Conservation (phyloP, 2,797 vertebrate genomes). For the Arnoldichthys spilopterus region DNA sequence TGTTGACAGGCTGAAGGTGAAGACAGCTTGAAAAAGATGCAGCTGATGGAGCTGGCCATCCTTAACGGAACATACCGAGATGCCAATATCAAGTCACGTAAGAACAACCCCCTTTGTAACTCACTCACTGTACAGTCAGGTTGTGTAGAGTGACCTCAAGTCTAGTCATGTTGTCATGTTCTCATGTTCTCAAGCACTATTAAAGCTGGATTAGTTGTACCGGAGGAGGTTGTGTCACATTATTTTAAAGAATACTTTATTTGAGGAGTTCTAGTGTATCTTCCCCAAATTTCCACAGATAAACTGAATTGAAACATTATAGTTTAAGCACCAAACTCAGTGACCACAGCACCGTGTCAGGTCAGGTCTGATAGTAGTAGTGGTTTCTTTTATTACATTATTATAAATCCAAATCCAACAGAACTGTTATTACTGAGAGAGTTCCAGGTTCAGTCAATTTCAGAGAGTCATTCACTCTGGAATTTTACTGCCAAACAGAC, state of each 20-base stretch:
- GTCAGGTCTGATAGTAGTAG: neutral
- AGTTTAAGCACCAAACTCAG: neutral
- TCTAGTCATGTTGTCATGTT: constrained; percentile 28
- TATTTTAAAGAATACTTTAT: neutral
- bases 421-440: neutral
- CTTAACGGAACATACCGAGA: constrained; percentile 99
- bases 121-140: neutral
- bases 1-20: constrained; percentile 91
- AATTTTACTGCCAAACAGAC: neutral
- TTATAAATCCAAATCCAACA: too few species aligned
- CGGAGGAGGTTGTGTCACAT: neutral
- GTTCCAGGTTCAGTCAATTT: neutral
- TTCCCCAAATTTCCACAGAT: neutral
- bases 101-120: constrained; percentile 70
- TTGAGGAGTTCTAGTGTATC: neutral
- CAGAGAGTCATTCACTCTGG: neutral
- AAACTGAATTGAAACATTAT: neutral
- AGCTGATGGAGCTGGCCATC: constrained; percentile 98
- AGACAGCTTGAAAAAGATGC: constrained; percentile 99
- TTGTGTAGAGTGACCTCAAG: constrained; percentile 73
- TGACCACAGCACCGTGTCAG: neutral
- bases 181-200: neutral
- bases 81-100: constrained; percentile 99
- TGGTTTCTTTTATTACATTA: neutral
- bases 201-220: neutral